These are phyloP conservation scores for Kryptolebias ocellatus DNA, from an alignment of 2,797 vertebrate species.

Conservation along the genomic window DNA sequence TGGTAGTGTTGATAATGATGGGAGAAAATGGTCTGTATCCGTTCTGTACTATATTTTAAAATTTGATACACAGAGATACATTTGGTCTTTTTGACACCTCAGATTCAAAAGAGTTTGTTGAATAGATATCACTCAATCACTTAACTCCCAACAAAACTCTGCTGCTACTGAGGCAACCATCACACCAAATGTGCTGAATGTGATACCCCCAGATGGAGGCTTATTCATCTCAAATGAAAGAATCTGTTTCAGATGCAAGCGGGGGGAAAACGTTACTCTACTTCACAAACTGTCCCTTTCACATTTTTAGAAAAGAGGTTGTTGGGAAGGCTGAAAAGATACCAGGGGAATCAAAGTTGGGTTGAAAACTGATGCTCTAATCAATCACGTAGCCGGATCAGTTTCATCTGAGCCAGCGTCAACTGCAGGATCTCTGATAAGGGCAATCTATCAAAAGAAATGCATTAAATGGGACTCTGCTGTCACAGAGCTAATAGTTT, in stretches of 20 bases:
- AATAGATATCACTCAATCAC: conserved; percentile 33
- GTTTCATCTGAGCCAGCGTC: conserved; percentile 1
- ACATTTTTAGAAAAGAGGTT: conserved; percentile 25
- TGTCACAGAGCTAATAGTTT: conserved; percentile 19
- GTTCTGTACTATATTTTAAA: conserved; percentile 2
- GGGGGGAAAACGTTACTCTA: conserved; percentile 24
- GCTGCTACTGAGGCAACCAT: conserved; percentile 17
- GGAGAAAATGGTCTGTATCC: background rate
- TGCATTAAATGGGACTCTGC: conserved; percentile 14
- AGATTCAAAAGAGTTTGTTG: conserved; percentile 16
- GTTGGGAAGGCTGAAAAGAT: conserved; percentile 31
- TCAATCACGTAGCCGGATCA: conserved; percentile 22
- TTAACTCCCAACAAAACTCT: conserved; percentile 24
- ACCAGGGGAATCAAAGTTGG: conserved; percentile 22
- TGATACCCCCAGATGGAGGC: conserved; percentile 63
- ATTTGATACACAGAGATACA: background rate
- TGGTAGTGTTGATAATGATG: background rate
- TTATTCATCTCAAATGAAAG: conserved; percentile 50
- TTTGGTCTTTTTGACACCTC: conserved; percentile 2
- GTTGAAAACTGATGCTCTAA: conserved; percentile 27
- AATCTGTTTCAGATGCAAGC: conserved; percentile 37
- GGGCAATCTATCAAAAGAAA: conserved; percentile 20
- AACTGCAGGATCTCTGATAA: conserved; percentile 28
- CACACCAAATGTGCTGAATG: conserved; percentile 32
- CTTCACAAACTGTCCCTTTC: conserved; percentile 31